These are phyloP conservation scores for Tigriopus californicus DNA, from an alignment of 2,888 invertebrate genomes.

Conservation along the genomic window DNA sequence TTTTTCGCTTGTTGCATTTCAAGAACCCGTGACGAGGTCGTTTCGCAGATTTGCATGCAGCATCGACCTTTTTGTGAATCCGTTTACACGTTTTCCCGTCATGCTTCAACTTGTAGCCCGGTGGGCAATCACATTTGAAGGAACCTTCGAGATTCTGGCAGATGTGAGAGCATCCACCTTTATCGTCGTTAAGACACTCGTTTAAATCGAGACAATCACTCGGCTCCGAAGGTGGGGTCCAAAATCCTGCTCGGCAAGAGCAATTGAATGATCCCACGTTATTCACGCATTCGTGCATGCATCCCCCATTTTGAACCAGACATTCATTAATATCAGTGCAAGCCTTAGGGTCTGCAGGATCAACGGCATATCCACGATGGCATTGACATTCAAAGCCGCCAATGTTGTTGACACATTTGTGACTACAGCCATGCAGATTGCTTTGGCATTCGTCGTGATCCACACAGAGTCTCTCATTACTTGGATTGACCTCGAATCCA, in stretches of 20 bases:
- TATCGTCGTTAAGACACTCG: conserved; percentile 25
- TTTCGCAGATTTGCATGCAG: not conserved
- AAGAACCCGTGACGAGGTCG: conserved; percentile 2
- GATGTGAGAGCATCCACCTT: conserved; percentile 39
- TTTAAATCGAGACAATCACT: conserved; percentile 19
- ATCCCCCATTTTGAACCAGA: conserved; percentile 33
- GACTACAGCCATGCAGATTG: conserved; percentile 21
- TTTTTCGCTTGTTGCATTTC: conserved; percentile 8
- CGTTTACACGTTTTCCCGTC: conserved; percentile 19
- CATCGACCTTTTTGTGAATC: not conserved
- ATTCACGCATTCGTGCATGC: conserved; percentile 76
- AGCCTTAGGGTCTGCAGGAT: conserved; percentile 28
- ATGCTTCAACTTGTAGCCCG: conserved; percentile 31
- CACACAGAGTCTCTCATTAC: not conserved
- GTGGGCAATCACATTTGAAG: conserved; percentile 39
- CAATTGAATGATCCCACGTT: conserved; percentile 78
- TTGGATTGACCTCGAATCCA: conserved; percentile 15
- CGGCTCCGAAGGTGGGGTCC: conserved; percentile 22
- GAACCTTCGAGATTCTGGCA: conserved; percentile 33
- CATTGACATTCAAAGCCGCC: conserved; percentile 33
- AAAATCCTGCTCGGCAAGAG: conserved; percentile 63
- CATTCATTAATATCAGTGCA: conserved; percentile 69
- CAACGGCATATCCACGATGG: not conserved
- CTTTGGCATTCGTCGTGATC: conserved; percentile 25
- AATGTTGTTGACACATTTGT: conserved; percentile 36